Base-by-base conservation (phyloP, 2,797 vertebrate species). In the Spheniscus humboldti region DNA sequence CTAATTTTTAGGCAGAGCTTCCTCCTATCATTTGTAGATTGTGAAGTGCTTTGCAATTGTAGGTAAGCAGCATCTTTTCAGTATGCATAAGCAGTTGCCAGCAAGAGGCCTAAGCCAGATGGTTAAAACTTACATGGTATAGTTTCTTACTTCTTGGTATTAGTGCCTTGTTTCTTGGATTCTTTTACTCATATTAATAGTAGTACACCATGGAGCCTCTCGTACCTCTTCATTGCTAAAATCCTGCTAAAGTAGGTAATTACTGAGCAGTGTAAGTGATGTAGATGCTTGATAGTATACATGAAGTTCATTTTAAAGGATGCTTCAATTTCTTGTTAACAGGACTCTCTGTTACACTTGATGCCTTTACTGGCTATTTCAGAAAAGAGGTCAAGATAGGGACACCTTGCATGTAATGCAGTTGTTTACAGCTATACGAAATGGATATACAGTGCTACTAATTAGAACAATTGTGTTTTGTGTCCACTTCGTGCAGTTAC, bases 401-500 rank as follows among this genome's bases (percentile, higher is more conserved):
- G 39, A 68, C 43, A 66, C 25, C 47, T 90, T 55, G 22, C 62
- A 35, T 48, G 30, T 85, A 39, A 35, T 39, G 25, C 43, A 57
- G 28, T 39, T 87, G 37, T 69, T 89, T 56, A 45, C 28, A 85
- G 48, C 56, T 80, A 27, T 59, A 67, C 5, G 19, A 78, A 96
- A 57, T 76, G 69, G 47, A 27, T 77, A 66, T 66, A 75, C 56
- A 64, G 56, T 80, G 79, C 86, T 91, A 52, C 86, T 89, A 81
- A 91, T 79, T 72, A 62, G 47, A 84, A 80, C 74, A 88, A 45
- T 79, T 37, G 10, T 90, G 85, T 9, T 91, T 93, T 91, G 50
- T 77, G 80, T 90, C 93, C 69, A 62, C 69, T 91, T 89, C 16
- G 19, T 83, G 33, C 60, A 84, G 77, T 84, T 97, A 57, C 89